Evolutionary conservation across 2,888 invertebrate genomes (phyloP).

Genomic region (Machimus atricapillus): DNA sequence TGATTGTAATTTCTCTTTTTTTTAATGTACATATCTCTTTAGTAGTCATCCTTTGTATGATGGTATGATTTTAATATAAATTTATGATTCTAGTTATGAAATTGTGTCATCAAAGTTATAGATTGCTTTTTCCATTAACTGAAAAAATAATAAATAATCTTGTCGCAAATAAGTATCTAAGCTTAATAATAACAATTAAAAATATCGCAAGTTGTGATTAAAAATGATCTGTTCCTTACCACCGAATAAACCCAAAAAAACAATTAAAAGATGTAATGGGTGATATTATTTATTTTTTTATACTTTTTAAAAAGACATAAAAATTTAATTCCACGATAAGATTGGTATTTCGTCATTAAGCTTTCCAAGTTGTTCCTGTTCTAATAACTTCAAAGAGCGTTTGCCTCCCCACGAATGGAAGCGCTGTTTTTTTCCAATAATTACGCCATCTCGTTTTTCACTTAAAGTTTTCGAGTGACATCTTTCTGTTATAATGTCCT

Average conservation of each 20-base stretch:
- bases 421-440: conserved; percentile 60
- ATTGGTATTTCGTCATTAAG: neutral
- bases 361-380: neutral
- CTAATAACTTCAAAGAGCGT: conserved; percentile 49
- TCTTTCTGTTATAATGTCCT: conserved; percentile 57
- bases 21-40: no score
- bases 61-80: no score
- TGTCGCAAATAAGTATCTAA: no score
- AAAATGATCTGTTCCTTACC: no score
- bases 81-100: no score
- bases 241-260: neutral
- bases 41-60: no score
- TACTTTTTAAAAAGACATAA: neutral
- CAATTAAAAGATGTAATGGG: neutral
- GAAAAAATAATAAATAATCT: no score
- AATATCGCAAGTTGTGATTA: no score
- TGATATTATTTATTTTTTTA: neutral
- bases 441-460: conserved; percentile 58
- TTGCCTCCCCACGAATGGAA: conserved; percentile 63
- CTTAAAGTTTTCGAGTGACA: conserved; percentile 56
- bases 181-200: no score
- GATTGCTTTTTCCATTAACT: no score
- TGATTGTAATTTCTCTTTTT: no score
- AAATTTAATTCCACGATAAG: neutral
- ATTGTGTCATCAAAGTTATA: no score